A percentile compares a stretch with the other conserved stretches of the same genome.
Conservation (phyloP, 1,140 invertebrate species). For the Drosophila subpulchrella region DNA sequence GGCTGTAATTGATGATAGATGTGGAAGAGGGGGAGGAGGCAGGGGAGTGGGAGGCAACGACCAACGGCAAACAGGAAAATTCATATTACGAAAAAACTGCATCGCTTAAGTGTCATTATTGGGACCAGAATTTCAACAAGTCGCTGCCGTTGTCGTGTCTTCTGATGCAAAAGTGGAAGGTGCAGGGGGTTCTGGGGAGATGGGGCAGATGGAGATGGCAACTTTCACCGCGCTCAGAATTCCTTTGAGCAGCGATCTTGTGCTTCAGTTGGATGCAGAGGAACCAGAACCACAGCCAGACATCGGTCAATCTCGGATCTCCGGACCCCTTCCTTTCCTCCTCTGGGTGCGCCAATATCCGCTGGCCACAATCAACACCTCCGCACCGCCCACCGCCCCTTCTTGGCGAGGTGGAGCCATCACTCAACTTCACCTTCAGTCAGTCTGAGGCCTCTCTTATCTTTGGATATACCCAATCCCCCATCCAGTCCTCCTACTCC, state of each 20-base stretch:
- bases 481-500: neutral
- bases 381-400: conserved; percentile 54
- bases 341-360: conserved; percentile 53
- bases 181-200: conserved; percentile 14
- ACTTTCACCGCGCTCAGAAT: conserved; percentile 76
- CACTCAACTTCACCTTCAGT: conserved; percentile 55
- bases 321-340: conserved; percentile 3
- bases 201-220: conserved; percentile 63
- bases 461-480: conserved; percentile 45
- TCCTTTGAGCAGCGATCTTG: conserved; percentile 51
- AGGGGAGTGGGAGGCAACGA: conserved; percentile 29
- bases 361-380: conserved; percentile 71
- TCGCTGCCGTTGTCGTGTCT: conserved; percentile 59
- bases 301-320: conserved; percentile 64
- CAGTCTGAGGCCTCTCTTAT: conserved; percentile 56
- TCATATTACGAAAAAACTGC: conserved; percentile 81
- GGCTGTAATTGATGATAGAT: conserved; percentile 64
- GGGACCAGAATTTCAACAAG: conserved; percentile 80
- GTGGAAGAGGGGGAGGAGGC: conserved; percentile 4
- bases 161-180: conserved; percentile 30
- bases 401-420: conserved; percentile 58
- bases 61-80: conserved; percentile 72
- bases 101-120: conserved; percentile 82
- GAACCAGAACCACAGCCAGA: conserved; percentile 51
- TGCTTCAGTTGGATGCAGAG: conserved; percentile 7